Percentiles rank a stretch among this genome's conserved stretches.
Evolutionary conservation across 1,140 invertebrate species (phyloP).

Genomic region (Rhizoglyphus robini): DNA sequence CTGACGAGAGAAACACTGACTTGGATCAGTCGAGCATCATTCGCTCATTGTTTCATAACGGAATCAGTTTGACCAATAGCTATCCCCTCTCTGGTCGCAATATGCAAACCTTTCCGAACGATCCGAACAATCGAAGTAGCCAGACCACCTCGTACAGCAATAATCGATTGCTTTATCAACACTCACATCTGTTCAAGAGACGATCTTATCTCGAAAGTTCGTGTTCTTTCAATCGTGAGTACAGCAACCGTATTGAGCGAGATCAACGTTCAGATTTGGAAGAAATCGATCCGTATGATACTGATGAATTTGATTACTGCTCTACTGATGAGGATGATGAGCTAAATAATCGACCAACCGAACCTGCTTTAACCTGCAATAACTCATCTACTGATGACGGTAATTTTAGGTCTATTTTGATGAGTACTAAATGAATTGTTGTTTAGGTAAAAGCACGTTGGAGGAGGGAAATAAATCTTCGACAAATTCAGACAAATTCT

Average conservation of each 20-base stretch:
- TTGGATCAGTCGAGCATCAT: not conserved
- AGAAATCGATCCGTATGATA: slow-evolving; percentile 8
- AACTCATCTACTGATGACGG: slow-evolving; percentile 4
- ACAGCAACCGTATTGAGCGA: too few species aligned
- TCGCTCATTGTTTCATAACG: not conserved
- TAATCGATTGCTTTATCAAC: not conserved
- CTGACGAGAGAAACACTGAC: not conserved
- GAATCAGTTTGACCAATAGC: too few species aligned
- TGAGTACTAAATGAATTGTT: too few species aligned
- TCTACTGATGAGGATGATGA: slow-evolving; percentile 4
- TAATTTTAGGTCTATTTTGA: not conserved
- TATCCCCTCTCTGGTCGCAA: not conserved
- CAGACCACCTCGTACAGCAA: not conserved
- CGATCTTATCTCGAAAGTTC: too few species aligned
- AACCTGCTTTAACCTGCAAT: not conserved
- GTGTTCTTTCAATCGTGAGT: too few species aligned
- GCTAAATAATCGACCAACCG: not conserved
- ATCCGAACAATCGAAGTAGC: not conserved
- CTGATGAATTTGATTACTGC: slow-evolving; percentile 14
- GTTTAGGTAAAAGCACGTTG: slow-evolving; percentile 4
- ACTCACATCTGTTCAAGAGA: too few species aligned
- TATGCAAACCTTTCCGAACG: not conserved
- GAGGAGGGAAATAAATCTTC: slow-evolving; percentile 5
- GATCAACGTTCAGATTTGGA: not conserved
- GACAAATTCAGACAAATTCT: not conserved